Percentiles rank a stretch among this genome's conserved stretches.
These are phyloP conservation scores for Coenonympha glycerion DNA, from an alignment of 2,888 invertebrate genomes.

Conservation along the genomic window DNA sequence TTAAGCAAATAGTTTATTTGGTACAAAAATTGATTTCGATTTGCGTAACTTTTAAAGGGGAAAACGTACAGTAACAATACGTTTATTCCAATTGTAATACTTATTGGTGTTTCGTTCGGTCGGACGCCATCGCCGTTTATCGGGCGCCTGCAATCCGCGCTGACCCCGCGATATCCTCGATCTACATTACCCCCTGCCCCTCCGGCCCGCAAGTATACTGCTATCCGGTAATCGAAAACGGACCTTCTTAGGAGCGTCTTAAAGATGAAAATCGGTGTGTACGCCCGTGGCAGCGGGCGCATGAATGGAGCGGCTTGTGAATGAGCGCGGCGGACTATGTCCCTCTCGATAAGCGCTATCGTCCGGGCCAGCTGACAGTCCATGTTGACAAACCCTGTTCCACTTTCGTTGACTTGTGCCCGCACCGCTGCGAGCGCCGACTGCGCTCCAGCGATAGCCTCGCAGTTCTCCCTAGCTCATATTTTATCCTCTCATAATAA, in stretches of 20 bases:
- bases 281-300: conserved; percentile 46
- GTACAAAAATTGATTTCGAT: neutral
- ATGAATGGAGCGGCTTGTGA: conserved; percentile 74
- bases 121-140: conserved; percentile 13
- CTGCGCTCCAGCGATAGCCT: conserved; percentile 60
- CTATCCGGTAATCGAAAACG: conserved; percentile 37
- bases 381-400: conserved; percentile 74
- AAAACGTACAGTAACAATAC: neutral
- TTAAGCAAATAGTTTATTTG: too few relatives aligned
- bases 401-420: conserved; percentile 60
- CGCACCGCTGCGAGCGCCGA: conserved; percentile 39
- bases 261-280: conserved; percentile 46
- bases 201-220: conserved; percentile 23
- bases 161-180: conserved; percentile 75
- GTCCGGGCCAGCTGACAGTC: conserved; percentile 71
- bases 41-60: neutral
- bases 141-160: conserved; percentile 73
- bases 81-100: conserved; percentile 13
- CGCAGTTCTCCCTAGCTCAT: conserved; percentile 10
- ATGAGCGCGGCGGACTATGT: conserved; percentile 69
- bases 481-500: conserved; percentile 3
- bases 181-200: conserved; percentile 58
- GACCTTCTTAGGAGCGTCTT: conserved; percentile 42
- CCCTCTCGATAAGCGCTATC: conserved; percentile 73
- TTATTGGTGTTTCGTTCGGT: conserved; percentile 14